phyloP scores from a whole-genome alignment of 2,888 invertebrate species.

The Pandemis heparana region DNA sequence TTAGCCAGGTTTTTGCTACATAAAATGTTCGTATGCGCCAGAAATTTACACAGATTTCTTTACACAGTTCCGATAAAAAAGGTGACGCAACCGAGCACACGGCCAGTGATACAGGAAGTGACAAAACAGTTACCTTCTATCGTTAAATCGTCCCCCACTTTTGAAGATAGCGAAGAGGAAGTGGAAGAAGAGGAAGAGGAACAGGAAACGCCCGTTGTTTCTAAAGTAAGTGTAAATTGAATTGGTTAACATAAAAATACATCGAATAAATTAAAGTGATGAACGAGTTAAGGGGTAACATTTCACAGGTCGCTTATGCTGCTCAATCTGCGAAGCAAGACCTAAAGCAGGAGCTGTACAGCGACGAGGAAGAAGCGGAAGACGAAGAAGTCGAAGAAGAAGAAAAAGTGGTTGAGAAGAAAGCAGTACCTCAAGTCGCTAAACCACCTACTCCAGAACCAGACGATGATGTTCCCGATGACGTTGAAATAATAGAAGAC shows the following conservation, averaged over 20 bases:
- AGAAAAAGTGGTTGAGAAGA: conserved; percentile 64
- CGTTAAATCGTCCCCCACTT: conserved; percentile 54
- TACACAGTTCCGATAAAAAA: conserved; percentile 52
- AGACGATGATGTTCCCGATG: conserved; percentile 71
- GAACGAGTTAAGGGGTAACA: conserved; percentile 8
- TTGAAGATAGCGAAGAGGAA: conserved; percentile 61
- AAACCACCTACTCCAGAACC: conserved; percentile 48
- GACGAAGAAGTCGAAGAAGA: conserved; percentile 68
- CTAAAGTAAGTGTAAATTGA: conserved; percentile 30
- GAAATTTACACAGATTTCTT: conserved; percentile 33
- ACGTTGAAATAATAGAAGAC: conserved; percentile 79
- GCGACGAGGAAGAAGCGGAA: conserved; percentile 68
- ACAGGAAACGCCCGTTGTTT: conserved; percentile 40
- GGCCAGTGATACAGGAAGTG: conserved; percentile 53
- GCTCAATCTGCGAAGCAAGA: conserved; percentile 48
- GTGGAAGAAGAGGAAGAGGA: conserved; percentile 55
- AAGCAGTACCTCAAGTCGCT: conserved; percentile 47
- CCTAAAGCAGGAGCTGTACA: conserved; percentile 69
- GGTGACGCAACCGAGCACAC: conserved; percentile 49
- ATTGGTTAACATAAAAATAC: not conserved
- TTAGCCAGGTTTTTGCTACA: conserved; percentile 37
- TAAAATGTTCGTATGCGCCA: conserved; percentile 46
- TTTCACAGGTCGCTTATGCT: conserved; percentile 55
- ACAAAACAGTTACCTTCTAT: conserved; percentile 51
- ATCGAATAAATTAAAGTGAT: conserved; percentile 2